Base-by-base conservation (phyloP, 2,888 invertebrate species). In the Drosophila setosimentum region DNA sequence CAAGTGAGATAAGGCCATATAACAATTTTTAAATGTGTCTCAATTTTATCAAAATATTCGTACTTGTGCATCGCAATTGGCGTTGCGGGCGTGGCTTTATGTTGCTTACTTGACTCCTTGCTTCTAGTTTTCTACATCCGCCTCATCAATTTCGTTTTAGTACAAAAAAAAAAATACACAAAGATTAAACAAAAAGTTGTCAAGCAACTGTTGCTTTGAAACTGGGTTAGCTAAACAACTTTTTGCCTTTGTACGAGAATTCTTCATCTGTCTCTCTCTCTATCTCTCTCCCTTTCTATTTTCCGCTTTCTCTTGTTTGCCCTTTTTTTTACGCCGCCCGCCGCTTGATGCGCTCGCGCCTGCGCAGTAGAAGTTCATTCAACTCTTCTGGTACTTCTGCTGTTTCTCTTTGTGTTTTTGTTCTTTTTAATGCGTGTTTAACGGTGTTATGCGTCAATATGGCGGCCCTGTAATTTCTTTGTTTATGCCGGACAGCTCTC, bases 361-460 rank as follows among this genome's bases (percentile, higher is more conserved):
- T 71, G 88, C 90, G 90, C 90, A 66, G 59, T 74, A 54, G 58
- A 72, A 80, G 85, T 90, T 85, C 85, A 88, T 85, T 85, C 85
- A 85, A 85, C 85, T 90, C 88, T 60, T 59, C 58, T 49, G 37
- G 40, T 59, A 51, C 63, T 49, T 61, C 62, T 67, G 53, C 62
- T 67, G 53, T 68, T 65, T 21, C 29, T 42, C 16, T 50, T 59
- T 49, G 57, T 69, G 50, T 76, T 60, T 33, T 53, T 68, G 30
- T 71, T 60, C 21, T 40, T 66, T 59, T 50, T 16, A 32, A 21
- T 65, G 72, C 55, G 64, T 70, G 73, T 70, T 78, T 73, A 83
- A 87, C 87, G 71, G 89, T 68, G 10, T 53, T 59, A 24, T 69
- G 66, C 73, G 61, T 40, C 84, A 83, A 83, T 68, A 74, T 87